Percentiles rank a stretch among this genome's conserved stretches.
Conservation (phyloP, 2,888 invertebrate genomes). For the Stenichneumon culpator region DNA sequence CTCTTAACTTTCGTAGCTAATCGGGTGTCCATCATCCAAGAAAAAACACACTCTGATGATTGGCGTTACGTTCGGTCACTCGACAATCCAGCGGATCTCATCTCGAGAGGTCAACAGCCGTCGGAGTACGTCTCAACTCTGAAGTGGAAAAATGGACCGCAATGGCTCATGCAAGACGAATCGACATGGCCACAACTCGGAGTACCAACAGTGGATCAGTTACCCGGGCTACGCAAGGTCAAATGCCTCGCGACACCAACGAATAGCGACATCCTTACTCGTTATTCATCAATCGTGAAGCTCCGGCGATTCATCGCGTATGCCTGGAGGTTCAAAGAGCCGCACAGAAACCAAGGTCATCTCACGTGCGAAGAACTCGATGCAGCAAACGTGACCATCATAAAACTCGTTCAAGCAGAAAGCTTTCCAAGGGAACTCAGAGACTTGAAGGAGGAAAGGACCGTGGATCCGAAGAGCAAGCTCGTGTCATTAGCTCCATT, state of each 20-base stretch:
- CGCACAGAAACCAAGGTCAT: neutral
- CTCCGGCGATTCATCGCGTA: slow-evolving; percentile 49
- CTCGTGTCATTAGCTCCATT: slow-evolving; percentile 65
- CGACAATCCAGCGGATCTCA: slow-evolving; percentile 51
- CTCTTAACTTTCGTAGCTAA: slow-evolving; percentile 51
- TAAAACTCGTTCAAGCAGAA: slow-evolving; percentile 43
- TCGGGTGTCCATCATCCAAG: slow-evolving; percentile 50
- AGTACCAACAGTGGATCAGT: neutral
- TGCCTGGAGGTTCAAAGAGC: slow-evolving; percentile 46
- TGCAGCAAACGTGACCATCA: slow-evolving; percentile 8
- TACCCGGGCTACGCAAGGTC: slow-evolving; percentile 49
- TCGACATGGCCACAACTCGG: slow-evolving; percentile 46
- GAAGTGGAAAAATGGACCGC: slow-evolving; percentile 51
- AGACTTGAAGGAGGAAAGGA: slow-evolving; percentile 25
- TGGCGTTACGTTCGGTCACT: slow-evolving; percentile 50
- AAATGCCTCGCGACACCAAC: slow-evolving; percentile 39
- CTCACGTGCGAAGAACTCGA: slow-evolving; percentile 32
- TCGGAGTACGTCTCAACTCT: neutral
- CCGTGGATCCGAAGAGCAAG: slow-evolving; percentile 50
- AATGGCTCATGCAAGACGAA: slow-evolving; percentile 37
- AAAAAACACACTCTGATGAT: neutral
- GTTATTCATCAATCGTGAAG: slow-evolving; percentile 51
- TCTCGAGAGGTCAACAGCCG: slow-evolving; percentile 48
- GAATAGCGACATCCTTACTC: slow-evolving; percentile 12
- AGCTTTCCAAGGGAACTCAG: slow-evolving; percentile 46